These are phyloP conservation scores for Pipa parva DNA, from an alignment of 2,113 vertebrate genomes.

Conservation along the genomic window DNA sequence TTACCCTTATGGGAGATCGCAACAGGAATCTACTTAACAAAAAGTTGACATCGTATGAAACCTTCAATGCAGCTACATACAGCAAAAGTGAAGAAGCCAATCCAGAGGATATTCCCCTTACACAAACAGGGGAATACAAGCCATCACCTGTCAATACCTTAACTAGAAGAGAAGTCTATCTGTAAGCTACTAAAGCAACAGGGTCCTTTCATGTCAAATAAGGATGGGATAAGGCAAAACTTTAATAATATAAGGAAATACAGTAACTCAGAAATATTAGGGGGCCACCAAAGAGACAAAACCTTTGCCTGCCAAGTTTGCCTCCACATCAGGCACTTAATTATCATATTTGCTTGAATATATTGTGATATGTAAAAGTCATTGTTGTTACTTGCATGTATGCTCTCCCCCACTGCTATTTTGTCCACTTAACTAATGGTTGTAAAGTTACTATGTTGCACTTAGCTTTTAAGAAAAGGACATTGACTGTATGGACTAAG, in stretches of 20 bases:
- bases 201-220: constrained; percentile 52
- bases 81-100: constrained; percentile 80
- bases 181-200: constrained; percentile 71
- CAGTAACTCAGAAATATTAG: constrained; percentile 55
- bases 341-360: constrained; percentile 76
- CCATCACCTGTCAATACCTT: constrained; percentile 92
- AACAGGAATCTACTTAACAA: constrained; percentile 97
- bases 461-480: constrained; percentile 59
- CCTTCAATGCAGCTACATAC: constrained; percentile 85
- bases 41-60: constrained; percentile 96
- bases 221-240: constrained; percentile 57
- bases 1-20: constrained; percentile 91
- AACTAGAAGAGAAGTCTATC: constrained; percentile 97
- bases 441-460: constrained; percentile 65
- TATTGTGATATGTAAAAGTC: constrained; percentile 85
- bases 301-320: constrained; percentile 73
- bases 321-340: constrained; percentile 78
- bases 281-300: constrained; percentile 79
- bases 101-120: constrained; percentile 93
- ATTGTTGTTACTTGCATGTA: constrained; percentile 89
- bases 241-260: constrained; percentile 53
- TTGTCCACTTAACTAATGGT: constrained; percentile 63
- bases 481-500: constrained; percentile 46
- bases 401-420: constrained; percentile 61
- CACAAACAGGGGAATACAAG: constrained; percentile 95